Evolutionary conservation across 2,113 vertebrate species (phyloP).

Genomic region (Tragelaphus strepsiceros): DNA sequence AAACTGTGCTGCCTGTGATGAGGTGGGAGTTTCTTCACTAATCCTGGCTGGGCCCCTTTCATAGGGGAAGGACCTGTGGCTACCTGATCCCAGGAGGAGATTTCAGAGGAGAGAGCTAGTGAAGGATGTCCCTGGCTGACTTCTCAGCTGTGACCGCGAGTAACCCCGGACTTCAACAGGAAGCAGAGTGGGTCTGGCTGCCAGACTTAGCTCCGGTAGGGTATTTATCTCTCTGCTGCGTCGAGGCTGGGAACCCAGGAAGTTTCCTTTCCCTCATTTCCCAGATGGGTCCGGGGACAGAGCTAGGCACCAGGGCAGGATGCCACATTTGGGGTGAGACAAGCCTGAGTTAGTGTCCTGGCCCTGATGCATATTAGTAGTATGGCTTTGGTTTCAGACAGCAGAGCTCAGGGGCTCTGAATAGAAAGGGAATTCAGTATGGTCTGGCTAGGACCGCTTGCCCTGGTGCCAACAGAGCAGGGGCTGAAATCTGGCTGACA

Average conservation of each 20-base stretch:
- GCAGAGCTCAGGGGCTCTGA: neutral
- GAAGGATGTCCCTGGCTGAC: neutral
- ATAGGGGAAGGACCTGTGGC: neutral
- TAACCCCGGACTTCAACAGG: conserved; percentile 32
- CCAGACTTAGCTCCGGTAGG: neutral
- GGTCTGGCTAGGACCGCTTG: neutral
- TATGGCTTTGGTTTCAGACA: neutral
- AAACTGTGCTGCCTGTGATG: neutral
- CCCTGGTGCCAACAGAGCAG: neutral
- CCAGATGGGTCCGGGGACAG: neutral
- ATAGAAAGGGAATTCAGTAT: neutral
- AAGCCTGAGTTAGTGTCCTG: neutral
- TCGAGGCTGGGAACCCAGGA: conserved; percentile 11
- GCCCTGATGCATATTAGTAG: neutral
- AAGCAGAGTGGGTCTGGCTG: conserved; percentile 25
- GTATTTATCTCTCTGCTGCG: neutral
- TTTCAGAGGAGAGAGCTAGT: neutral
- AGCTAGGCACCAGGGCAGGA: neutral
- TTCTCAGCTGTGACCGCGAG: conserved; percentile 6
- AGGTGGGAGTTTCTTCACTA: neutral
- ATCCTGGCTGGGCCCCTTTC: neutral
- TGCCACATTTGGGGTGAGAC: neutral
- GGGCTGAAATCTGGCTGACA: neutral
- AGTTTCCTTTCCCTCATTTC: conserved; percentile 27
- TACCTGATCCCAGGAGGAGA: conserved; percentile 12